phyloP scores from a whole-genome alignment of 2,797 vertebrate species.

The Sparus aurata region DNA sequence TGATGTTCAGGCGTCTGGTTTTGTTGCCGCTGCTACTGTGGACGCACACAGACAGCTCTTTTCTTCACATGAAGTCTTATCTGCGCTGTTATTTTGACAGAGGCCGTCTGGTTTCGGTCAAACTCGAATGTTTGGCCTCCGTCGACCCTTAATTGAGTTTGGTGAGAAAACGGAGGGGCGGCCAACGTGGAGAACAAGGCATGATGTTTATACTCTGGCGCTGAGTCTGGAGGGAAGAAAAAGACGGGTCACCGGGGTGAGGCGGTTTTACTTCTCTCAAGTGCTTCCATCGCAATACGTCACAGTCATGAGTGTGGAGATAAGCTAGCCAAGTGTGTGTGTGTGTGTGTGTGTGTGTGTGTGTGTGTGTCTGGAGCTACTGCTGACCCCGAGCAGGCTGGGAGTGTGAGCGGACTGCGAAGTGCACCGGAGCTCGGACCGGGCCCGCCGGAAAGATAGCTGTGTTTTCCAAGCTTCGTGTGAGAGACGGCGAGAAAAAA shows the following conservation, averaged over 20 bases:
- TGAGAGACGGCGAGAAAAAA: constrained; percentile 3
- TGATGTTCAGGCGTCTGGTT: background rate
- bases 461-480: background rate
- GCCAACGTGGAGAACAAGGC: constrained; percentile 31
- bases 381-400: constrained; percentile 27
- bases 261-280: constrained; percentile 54
- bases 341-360: background rate
- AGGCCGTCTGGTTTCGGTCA: constrained; percentile 45
- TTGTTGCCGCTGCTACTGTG: background rate
- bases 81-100: constrained; percentile 33
- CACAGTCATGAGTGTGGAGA: constrained; percentile 53
- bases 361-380: constrained; percentile 39
- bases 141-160: constrained; percentile 37
- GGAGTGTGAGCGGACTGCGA: background rate
- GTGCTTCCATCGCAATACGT: constrained; percentile 59
- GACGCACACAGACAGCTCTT: constrained; percentile 3
- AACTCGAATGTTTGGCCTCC: constrained; percentile 26
- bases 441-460: background rate
- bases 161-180: constrained; percentile 17
- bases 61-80: constrained; percentile 33
- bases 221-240: constrained; percentile 27
- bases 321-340: constrained; percentile 25
- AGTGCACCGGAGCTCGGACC: background rate
- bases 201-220: constrained; percentile 25
- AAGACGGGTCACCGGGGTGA: constrained; percentile 42